Evolutionary conservation across 2,888 invertebrate genomes (phyloP).

Genomic region (Stenodera caucasica): DNA sequence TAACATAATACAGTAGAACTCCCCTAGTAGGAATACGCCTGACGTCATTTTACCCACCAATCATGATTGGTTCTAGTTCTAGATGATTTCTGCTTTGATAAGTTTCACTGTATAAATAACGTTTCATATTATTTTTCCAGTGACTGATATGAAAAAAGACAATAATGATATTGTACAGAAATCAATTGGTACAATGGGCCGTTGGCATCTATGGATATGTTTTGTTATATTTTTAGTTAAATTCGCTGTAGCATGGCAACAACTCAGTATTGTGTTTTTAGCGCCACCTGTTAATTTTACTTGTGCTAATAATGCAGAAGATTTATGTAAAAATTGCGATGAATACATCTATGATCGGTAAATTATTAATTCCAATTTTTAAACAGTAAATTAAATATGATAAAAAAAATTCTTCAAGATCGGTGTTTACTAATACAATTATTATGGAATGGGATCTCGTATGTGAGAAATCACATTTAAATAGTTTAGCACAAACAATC

Average conservation of each 20-base stretch:
- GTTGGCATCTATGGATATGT: slow-evolving; percentile 62
- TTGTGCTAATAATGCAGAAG: slow-evolving; percentile 51
- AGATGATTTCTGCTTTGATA: too few species aligned
- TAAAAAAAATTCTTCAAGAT: too few species aligned
- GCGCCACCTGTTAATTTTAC: slow-evolving; percentile 65
- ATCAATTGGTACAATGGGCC: slow-evolving; percentile 62
- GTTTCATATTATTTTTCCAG: too few species aligned
- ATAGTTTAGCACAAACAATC: slow-evolving; percentile 63
- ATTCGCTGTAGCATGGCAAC: slow-evolving; percentile 65
- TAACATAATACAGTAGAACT: too few species aligned
- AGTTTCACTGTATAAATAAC: too few species aligned
- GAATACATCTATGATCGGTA: too few species aligned
- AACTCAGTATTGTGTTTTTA: slow-evolving; percentile 64
- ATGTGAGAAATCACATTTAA: slow-evolving; percentile 61
- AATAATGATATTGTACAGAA: slow-evolving; percentile 39
- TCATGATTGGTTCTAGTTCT: too few species aligned
- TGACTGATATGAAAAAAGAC: slow-evolving; percentile 8
- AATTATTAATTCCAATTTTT: too few species aligned
- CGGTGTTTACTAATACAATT: slow-evolving; percentile 65
- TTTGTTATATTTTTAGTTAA: slow-evolving; percentile 62
- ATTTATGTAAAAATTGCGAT: slow-evolving; percentile 48
- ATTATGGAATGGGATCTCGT: slow-evolving; percentile 69
- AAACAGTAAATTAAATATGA: too few species aligned
- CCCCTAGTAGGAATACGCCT: too few species aligned
- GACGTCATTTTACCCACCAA: too few species aligned